These are phyloP conservation scores for Grammomys dolichurus DNA, from an alignment of 2,113 vertebrate species.

Conservation along the genomic window DNA sequence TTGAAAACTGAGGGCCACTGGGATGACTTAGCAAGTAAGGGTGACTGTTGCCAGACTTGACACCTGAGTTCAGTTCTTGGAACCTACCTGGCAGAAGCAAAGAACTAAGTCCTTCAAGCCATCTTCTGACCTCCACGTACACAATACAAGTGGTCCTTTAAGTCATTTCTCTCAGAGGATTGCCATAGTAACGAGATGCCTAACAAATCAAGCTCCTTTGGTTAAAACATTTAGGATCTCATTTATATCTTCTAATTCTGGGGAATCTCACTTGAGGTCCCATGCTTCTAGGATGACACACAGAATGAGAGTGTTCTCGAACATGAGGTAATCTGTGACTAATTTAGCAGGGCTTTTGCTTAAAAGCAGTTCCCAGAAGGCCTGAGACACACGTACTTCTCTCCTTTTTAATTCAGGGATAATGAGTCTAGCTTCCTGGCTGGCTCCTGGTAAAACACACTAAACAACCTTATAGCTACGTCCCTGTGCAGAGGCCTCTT, in stretches of 20 bases:
- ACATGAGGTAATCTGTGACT: neutral
- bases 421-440: neutral
- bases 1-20: neutral
- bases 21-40: neutral
- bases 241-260: constrained; percentile 7
- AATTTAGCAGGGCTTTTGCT: neutral
- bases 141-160: neutral
- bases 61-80: neutral
- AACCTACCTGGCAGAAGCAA: neutral
- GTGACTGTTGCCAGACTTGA: neutral
- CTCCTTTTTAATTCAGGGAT: constrained; percentile 31
- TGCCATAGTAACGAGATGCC: neutral
- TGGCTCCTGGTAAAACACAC: neutral
- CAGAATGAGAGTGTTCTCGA: neutral
- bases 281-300: neutral
- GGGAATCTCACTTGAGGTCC: neutral
- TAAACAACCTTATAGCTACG: neutral
- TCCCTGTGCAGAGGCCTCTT: neutral
- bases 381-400: neutral
- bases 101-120: neutral
- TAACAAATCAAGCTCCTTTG: neutral
- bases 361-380: neutral
- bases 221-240: neutral
- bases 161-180: neutral
- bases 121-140: neutral